Evolutionary conservation across 2,113 vertebrate species (phyloP), one percentile per base, ranked within the genome.

Genomic region (Saguinus imperator): DNA sequence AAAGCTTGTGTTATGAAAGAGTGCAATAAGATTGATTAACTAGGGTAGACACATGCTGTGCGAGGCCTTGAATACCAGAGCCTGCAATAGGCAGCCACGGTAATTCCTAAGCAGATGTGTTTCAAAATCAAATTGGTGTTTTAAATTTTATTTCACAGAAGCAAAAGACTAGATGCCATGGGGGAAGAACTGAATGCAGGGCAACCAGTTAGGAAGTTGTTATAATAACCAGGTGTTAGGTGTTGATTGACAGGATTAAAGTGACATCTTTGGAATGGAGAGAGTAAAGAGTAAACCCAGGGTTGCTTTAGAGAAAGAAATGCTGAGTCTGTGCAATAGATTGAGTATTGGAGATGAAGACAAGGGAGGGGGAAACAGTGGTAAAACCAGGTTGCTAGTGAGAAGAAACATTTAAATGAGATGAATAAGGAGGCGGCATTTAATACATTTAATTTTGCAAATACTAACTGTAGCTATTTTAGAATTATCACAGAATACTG

Each of bases 241-340:
- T 14, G 10, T 73, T 80, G 43, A 81, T 66, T 20, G 52, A 40
- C 88, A 64, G 35, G 5, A 58, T 21, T 88, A 43, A 29, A 58
- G 52, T 82, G 73, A 61, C 50, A 76, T 81, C n/a, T 87, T 85
- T 87, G 66, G 72, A 77, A 95, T 96, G n/a, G 72, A 85, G 72
- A 85, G 64, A 75, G 17, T 25, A 92, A 75, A 80, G 64, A 77
- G 6, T 57, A 91, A 96, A 96, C 18, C 23, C 52, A 43, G 29
- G 23, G 20, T 57, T 77, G 8, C 37, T 80, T 57, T 86, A 9
- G 52, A 85, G 37, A 93, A 75, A 70, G 32, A 95, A 91, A 92
- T 57, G 9, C 73, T 58, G 37, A 90, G 6, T 52, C 45, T 96
- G 14, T 52, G 27, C 23, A 57, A 77, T 12, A 94, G 61, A 83